Base-by-base conservation (phyloP, 2,797 vertebrate species). In the Pterois miles region DNA sequence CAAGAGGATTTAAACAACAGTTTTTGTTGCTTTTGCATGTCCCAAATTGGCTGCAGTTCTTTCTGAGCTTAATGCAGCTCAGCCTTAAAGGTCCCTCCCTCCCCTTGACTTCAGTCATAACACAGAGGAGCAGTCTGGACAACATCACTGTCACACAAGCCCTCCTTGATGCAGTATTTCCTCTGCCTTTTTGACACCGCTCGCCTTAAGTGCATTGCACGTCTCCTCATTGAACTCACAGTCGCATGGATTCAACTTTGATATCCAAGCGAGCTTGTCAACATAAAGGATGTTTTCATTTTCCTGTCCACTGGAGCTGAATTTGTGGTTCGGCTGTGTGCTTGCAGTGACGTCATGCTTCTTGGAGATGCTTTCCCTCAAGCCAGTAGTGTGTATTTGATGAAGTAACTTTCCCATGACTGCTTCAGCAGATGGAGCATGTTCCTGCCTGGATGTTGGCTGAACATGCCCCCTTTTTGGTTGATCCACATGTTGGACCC, bases 81-180 rank as follows among this genome's bases (percentile, higher is more conserved):
- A 67, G 59, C 40, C 75, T 69, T 2, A 8, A 27, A 53, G 34
- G 69, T 66, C 67, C 74, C 69, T 80, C 77, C 74, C 72, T 80
- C 72, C 71, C 70, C 76, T 73, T 56, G 13, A 68, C 80, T 76
- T 83, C 82, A 90, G 86, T 90, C 86, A 86, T 87, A 87, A 86
- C 86, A 87, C 73, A 69, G 72, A 72, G 57, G 53, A 77, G 63
- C 84, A 58, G 73, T 66, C 93, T 93, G 92, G 88, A 89, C 87
- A 86, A n/a, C 84, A 81, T 93, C 92, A 92, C 87, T 92, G 91
- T 93, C 92, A 90, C 86, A 87, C 74, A n/a, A 16, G 78, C 81
- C 71, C 71, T 76, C 52, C 2, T 74, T 83, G 81, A 89, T 87
- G 76, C 87, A 90, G 60, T 72, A 62, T 91, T 92, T 92, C 90